A percentile compares a stretch with the other conserved stretches of the same genome.
Conservation (phyloP, 2,888 invertebrate species). For the Nomada hirtipes region DNA sequence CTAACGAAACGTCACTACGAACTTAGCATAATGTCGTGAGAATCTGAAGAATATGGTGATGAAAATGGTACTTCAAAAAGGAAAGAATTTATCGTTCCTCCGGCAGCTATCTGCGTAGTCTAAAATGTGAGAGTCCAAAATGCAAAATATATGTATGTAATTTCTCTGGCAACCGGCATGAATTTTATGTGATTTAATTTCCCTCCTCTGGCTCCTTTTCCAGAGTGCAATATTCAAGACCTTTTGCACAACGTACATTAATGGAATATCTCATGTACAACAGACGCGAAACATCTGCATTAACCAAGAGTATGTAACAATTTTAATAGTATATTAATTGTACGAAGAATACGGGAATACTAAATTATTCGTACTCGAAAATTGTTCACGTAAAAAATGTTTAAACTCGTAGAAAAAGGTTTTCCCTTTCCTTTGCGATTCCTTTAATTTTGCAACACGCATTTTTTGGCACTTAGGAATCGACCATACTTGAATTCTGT, state of each 20-base stretch:
- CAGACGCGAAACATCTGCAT: slow-evolving; percentile 21
- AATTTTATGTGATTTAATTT: slow-evolving; percentile 42
- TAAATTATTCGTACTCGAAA: too few relatives aligned
- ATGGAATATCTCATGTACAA: slow-evolving; percentile 3
- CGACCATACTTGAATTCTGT: too few relatives aligned
- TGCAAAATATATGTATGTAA: slow-evolving; percentile 18
- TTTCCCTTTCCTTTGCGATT: too few relatives aligned
- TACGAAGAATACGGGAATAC: not conserved
- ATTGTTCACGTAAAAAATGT: too few relatives aligned
- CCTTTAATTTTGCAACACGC: too few relatives aligned
- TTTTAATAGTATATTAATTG: not conserved
- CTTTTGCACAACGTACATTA: slow-evolving; percentile 6
- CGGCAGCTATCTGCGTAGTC: slow-evolving; percentile 23
- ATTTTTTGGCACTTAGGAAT: too few relatives aligned
- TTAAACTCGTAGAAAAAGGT: too few relatives aligned
- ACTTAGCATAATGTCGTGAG: slow-evolving; percentile 17
- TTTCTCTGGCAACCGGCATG: slow-evolving; percentile 13
- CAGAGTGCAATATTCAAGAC: not conserved
- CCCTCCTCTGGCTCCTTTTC: slow-evolving; percentile 6
- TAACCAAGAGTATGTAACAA: not conserved
- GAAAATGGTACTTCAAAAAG: slow-evolving; percentile 28
- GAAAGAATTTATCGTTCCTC: slow-evolving; percentile 37
- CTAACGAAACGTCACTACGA: slow-evolving; percentile 24
- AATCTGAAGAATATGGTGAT: slow-evolving; percentile 39
- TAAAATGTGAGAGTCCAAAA: slow-evolving; percentile 15